Base-by-base conservation (phyloP, 2,113 vertebrate genomes). In the Noturus placidus region DNA sequence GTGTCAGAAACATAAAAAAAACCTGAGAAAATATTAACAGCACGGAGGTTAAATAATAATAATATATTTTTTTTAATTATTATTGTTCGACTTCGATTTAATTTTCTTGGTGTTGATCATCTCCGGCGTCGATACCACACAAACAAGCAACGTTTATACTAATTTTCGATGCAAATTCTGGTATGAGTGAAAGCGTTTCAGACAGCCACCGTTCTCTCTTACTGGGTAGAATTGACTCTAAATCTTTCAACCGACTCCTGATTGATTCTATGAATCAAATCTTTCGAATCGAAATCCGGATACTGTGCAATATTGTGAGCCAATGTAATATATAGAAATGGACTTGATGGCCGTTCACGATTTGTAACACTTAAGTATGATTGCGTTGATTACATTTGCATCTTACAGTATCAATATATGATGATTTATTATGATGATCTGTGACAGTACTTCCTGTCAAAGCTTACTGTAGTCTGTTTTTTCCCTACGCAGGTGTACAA, bases 401-500 rank as follows among this genome's bases (percentile, higher is more conserved):
- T 33, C 7, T 78, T 11, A 74, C 2, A 30, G 1, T 79, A 17
- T 56, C 2, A 52, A 5, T 50, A 50, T 50, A 50, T 50, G 46
- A 50, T 50, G 6, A 13, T 54, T 5, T 83, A 35, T 15, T 2
- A 30, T 19, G n/a, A 42, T 56, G 5, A 30, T 2, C 52, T n/a
- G 10, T 57, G n/a, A 61, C 27, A 42, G 25, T 63, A n/a, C 35
- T 61, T 82, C 3, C 50, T 33, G 46, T 33, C 30, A 10, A 6
- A 38, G 15, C 25, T 33, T 22, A 81, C 8, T 14, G 10, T 22
- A 4, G 61, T 63, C 11, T 82, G 22, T 1, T 52, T 82, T 82
- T 25, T 10, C 27, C 25, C 11, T 3, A 8, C 54, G 3, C 30
- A 86, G 85, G 50, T 74, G 79, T 35, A 79, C 86, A 92, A 89